Percentiles rank a stretch among this genome's conserved stretches.
Evolutionary conservation across 1,140 invertebrate species (phyloP).

Genomic region (Sarcophaga bullata): DNA sequence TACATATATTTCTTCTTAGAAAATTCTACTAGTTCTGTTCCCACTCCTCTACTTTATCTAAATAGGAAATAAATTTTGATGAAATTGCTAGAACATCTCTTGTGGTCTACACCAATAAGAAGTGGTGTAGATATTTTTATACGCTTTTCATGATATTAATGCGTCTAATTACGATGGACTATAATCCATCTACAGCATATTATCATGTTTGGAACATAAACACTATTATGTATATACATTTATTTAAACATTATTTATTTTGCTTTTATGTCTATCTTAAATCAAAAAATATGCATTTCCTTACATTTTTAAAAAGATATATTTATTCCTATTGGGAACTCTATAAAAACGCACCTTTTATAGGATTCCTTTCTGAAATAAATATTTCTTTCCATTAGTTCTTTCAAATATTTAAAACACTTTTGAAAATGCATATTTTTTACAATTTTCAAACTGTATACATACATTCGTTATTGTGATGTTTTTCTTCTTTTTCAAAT

Average conservation of each 20-base stretch:
- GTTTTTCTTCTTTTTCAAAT: slow-evolving; percentile 18
- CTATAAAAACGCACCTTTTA: slow-evolving; percentile 25
- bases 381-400: not conserved
- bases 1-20: no score
- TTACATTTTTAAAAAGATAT: not conserved
- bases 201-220: no score
- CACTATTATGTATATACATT: no score
- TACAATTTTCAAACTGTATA: slow-evolving; percentile 16
- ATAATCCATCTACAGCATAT: no score
- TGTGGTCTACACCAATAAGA: no score
- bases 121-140: no score
- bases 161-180: no score
- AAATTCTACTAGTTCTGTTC: no score
- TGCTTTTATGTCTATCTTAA: slow-evolving; percentile 32
- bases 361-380: not conserved
- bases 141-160: no score
- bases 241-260: slow-evolving; percentile 5
- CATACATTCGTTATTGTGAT: slow-evolving; percentile 4
- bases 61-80: no score
- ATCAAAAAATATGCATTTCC: slow-evolving; percentile 30
- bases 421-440: slow-evolving; percentile 25
- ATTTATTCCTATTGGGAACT: not conserved
- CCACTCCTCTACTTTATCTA: no score
- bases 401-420: not conserved
- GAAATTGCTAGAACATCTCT: no score